Base-by-base conservation (phyloP, 37 sponge, comb jelly and placozoan species). In the Mnemiopsis leidyi region DNA sequence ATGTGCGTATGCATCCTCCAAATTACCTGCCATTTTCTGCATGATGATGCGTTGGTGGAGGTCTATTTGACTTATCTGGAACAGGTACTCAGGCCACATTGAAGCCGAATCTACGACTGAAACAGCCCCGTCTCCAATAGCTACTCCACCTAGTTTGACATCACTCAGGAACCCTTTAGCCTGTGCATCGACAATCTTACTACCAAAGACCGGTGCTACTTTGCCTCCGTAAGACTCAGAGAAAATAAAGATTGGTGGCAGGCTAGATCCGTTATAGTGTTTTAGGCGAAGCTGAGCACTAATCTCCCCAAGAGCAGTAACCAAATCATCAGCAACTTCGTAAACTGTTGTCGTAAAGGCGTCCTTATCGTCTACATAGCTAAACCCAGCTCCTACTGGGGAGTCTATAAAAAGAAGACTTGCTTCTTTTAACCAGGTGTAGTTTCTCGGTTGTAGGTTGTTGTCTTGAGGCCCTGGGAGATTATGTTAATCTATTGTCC, bases 221-320 rank as follows among this genome's bases (percentile, higher is more conserved):
- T 97, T 97, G 1, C 97, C 97, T 48, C 97, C 97, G 67, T 97
- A 97, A 24, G 96, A 96, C 83, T 97, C 97, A 94, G 93, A 95
- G 94, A 97, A 97, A 38, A 97, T 94, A 85, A 95, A 97, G 82
- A 97, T 95, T 32, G 97, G 96, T 0, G 92, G 36, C 32, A 93
- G 92, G 82, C 32, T 25, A n/a, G 82, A 7, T 0, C 67, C 77
- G 68, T 24, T 69, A 69, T 82, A 93, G 36, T 71, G 25, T 34
- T 93, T 33, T n/a, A 5, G 36, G 0, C 40, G 23, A 3, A 68
- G 77, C 35, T 61, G 23, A 3, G 38, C n/a, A 0, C 48, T 36
- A 21, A 85, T 18, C 29, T 85, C 67, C n/a, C 67, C 90, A 39
- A 85, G 90, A 40, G 90, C 36, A 24, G 29, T 38, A 0, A 85